Percentiles rank a stretch among this genome's conserved stretches.
Conservation (phyloP, 1,140 invertebrate species). For the Drosophila serrata region DNA sequence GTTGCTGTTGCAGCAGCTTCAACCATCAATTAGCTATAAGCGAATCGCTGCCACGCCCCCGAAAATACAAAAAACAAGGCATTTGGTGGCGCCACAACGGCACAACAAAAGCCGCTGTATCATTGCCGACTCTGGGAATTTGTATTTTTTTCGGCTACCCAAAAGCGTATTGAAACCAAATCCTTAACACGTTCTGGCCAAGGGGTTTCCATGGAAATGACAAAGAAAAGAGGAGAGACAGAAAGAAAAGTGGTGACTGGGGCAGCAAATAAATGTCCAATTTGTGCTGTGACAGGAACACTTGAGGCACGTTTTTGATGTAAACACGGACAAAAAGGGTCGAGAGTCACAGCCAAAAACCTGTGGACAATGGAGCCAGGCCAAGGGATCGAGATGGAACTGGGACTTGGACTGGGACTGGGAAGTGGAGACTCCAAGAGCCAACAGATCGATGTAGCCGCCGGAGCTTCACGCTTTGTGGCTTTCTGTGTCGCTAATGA, state of each 20-base stretch:
- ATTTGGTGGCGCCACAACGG: slow-evolving; percentile 66
- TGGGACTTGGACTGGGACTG: background rate
- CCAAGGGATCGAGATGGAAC: slow-evolving; percentile 1
- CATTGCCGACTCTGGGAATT: slow-evolving; percentile 48
- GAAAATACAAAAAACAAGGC: slow-evolving; percentile 32
- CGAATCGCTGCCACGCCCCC: slow-evolving; percentile 57
- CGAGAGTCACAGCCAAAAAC: slow-evolving; percentile 63
- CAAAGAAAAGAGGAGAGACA: slow-evolving; percentile 8
- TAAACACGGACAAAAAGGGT: slow-evolving; percentile 77
- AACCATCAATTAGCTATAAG: slow-evolving; percentile 78
- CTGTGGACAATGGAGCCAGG: slow-evolving; percentile 29
- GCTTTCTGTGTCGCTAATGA: slow-evolving; percentile 72
- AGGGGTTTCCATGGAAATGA: slow-evolving; percentile 60
- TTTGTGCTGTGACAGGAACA: slow-evolving; percentile 81
- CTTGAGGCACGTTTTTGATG: slow-evolving; percentile 82
- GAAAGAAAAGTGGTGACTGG: slow-evolving; percentile 45
- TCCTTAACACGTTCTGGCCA: slow-evolving; percentile 78
- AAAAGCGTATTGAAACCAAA: slow-evolving; percentile 62
- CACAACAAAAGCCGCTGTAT: slow-evolving; percentile 54
- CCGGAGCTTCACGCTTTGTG: slow-evolving; percentile 72
- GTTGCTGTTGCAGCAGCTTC: slow-evolving; percentile 15
- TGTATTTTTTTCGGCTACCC: slow-evolving; percentile 34
- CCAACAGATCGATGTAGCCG: slow-evolving; percentile 70
- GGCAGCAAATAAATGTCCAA: slow-evolving; percentile 81
- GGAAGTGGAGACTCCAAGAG: slow-evolving; percentile 17